Base-by-base conservation (phyloP, 2,113 vertebrate species). In the Malaclemys terrapin region DNA sequence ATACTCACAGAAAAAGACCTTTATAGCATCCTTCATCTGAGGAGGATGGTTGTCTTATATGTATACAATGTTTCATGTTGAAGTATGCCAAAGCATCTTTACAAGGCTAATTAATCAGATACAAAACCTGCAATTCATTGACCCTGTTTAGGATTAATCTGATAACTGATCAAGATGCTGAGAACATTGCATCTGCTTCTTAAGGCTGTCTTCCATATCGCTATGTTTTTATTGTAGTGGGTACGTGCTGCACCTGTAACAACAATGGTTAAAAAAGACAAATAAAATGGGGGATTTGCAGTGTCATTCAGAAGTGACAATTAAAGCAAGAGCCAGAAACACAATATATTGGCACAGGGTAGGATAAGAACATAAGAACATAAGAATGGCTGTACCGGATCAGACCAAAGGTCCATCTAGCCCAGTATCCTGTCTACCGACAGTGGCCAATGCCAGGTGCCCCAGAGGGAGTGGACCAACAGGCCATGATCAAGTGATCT, bases 101-200 rank as follows among this genome's bases (percentile, higher is more conserved):
- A 87, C 79, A 93, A 89, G 96, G 83, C 90, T 96, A 97, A 93
- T 89, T 89, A 96, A 96, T 96, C 85, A 93, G 91, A 96, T 62
- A 72, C 82, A 93, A 96, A 94, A 92, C 89, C 83, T 81, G 89
- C 88, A 95, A 90, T 59, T 84, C 57, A 93, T 97, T 95, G n/a
- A 81, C 96, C 92, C 95, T 86, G 75, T 92, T 95, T 94, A 96
- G 83, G 90, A 89, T 92, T 95, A 96, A 24, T 75, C 62, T 97
- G 97, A 93, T 96, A 96, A 90, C 91, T 91, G 57, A 75, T 95
- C 50, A 50, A 85, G 79, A 82, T 92, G 89, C 91, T 96, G 82
- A 93, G 85, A 87, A 91, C 87, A 84, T 89, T 89, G 54, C 91
- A 91, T 91, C 94, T 94, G 81, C 81, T 94, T 95, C 90, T 91